Base-by-base conservation (phyloP, 1,140 invertebrate genomes). In the Grapholita molesta region DNA sequence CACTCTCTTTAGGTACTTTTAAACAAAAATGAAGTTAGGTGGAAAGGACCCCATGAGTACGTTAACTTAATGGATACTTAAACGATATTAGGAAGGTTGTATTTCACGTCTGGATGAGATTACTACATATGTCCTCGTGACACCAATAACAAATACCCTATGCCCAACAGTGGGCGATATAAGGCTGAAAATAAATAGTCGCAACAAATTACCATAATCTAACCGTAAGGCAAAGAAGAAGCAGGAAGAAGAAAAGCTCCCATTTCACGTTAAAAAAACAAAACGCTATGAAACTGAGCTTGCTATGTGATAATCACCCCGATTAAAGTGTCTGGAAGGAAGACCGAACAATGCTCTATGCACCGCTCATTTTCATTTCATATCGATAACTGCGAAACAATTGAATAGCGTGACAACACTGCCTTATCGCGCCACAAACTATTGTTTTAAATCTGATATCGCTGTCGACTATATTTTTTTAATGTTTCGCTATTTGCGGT, bases 321-420 rank as follows among this genome's bases (percentile, higher is more conserved):
- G 12, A 18, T 42, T 5, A 42, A 48, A 48, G 1, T 48, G 21
- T 48, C 42, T 15, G 18, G 6, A 3, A 21, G 42, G 42, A 9
- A 48, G 42, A 48, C 15, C 42, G 21, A 48, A 48, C 42, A 48
- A 21, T 48, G 42, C 6, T 48, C 21, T 48, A 48, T 48, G 42
- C 18, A 21, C 15, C 42, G 42, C 15, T 21, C 8, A 48, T 48
- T 48, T 48, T 21, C 42, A 48, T 48, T 21, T 48, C 0, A 48
- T 28, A 28, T 61, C 55, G 55, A 61, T 61, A 61, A 15, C 42
- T n/a, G 4, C n/a, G 42, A 21, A 61, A 61, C 55, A 61, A 32
- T 61, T 30, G n/a, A 30, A n/a, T 61, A 28, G 25, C 53, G 55
- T 28, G 55, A 28, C 55, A 61, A 61, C 55, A 61, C 55, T 61